Percentiles rank a stretch among this genome's conserved stretches.
Evolutionary conservation across 2,113 vertebrate species (phyloP).

Genomic region (Corydoras sp.): DNA sequence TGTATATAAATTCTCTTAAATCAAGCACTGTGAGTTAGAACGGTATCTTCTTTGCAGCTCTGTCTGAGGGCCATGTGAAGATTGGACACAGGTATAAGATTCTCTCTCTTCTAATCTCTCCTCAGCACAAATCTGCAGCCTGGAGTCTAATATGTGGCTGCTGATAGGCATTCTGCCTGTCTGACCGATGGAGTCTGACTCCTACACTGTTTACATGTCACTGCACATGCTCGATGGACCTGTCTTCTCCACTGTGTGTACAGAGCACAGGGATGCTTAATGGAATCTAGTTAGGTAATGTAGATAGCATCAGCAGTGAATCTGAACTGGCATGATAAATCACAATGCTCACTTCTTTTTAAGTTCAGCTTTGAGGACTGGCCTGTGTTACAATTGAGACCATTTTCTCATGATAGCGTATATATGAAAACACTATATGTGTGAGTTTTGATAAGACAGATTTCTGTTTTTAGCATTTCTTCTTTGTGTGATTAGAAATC

Average conservation of each 20-base stretch:
- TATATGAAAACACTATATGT: constrained; percentile 28
- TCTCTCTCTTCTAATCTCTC: constrained; percentile 46
- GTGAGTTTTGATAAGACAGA: background rate
- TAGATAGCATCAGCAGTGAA: constrained; percentile 61
- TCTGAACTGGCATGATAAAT: constrained; percentile 59
- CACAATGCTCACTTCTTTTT: constrained; percentile 31
- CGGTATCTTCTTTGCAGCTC: background rate
- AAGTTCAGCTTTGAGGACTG: constrained; percentile 54
- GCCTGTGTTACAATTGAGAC: constrained; percentile 65
- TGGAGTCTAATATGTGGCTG: constrained; percentile 49
- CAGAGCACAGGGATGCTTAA: constrained; percentile 61
- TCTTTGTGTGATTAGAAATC: background rate
- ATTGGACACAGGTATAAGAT: constrained; percentile 30
- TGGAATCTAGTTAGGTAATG: constrained; percentile 61
- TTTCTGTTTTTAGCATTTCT: background rate
- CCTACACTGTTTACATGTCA: constrained; percentile 37
- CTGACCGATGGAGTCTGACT: constrained; percentile 53
- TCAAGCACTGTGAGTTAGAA: background rate
- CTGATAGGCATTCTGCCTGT: constrained; percentile 46
- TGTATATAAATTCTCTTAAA: constrained; percentile 22
- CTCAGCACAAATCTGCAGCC: constrained; percentile 39
- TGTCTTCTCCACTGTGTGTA: constrained; percentile 43
- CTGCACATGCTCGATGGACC: constrained; percentile 22
- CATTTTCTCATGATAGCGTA: constrained; percentile 58
- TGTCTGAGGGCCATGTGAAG: constrained; percentile 26